Evolutionary conservation across 2,113 vertebrate species (phyloP).

Genomic region (Malurus elegans): DNA sequence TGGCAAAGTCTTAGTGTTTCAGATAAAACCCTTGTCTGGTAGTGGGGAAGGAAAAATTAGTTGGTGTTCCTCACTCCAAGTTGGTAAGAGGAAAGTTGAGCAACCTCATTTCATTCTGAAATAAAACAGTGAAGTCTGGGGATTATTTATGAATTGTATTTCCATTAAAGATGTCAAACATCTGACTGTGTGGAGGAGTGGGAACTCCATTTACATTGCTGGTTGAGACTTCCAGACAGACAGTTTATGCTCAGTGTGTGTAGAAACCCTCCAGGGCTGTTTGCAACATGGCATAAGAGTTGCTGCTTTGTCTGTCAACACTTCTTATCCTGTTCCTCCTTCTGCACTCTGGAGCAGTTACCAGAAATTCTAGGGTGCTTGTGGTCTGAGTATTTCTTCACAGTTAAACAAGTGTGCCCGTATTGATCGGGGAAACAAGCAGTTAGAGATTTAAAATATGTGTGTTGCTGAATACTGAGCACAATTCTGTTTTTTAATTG

Average conservation of each 20-base stretch:
- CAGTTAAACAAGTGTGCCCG: neutral
- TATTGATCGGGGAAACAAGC: neutral
- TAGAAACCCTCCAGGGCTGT: neutral
- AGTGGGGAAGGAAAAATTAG: neutral
- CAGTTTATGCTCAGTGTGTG: neutral
- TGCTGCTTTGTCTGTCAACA: constrained; percentile 8
- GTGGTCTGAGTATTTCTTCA: constrained; percentile 18
- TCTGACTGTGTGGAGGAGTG: neutral
- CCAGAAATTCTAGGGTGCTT: neutral
- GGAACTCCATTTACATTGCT: neutral
- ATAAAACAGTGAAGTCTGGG: neutral
- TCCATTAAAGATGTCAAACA: neutral
- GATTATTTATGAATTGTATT: neutral
- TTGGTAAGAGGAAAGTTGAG: neutral
- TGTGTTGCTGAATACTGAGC: neutral
- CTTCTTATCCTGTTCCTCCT: constrained; percentile 37
- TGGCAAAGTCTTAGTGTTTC: neutral
- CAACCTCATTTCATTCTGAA: neutral
- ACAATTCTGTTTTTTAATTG: neutral
- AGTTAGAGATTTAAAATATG: neutral
- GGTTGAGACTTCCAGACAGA: neutral
- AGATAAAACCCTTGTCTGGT: neutral
- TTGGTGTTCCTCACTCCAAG: neutral
- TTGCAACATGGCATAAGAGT: neutral
- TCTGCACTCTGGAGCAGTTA: neutral